Conservation (phyloP, 2,888 invertebrate genomes). For the Leptura quadrifasciata region DNA sequence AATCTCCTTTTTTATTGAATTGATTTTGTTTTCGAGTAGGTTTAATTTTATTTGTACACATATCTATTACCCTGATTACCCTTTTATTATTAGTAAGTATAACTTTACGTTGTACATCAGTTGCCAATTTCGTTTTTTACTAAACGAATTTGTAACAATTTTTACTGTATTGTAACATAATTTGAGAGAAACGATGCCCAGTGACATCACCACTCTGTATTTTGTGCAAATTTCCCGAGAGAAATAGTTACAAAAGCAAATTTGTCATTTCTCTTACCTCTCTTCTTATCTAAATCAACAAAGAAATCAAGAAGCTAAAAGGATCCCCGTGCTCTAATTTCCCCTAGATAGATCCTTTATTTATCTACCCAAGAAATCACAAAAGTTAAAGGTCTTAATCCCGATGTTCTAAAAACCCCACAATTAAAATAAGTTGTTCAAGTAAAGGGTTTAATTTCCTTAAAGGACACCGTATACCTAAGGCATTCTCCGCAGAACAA, state of each 20-base stretch:
- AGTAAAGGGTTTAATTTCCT: slow-evolving; percentile 41
- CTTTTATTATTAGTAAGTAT: too few species aligned
- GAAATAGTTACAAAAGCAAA: slow-evolving; percentile 8
- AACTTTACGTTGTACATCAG: too few species aligned
- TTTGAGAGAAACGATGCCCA: too few species aligned
- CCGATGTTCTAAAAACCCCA: slow-evolving; percentile 31
- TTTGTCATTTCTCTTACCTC: background rate
- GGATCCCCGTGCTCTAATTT: slow-evolving; percentile 17
- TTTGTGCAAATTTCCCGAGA: background rate
- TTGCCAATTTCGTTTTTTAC: too few species aligned
- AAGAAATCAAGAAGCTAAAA: slow-evolving; percentile 32
- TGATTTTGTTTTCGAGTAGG: too few species aligned
- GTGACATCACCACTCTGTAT: background rate
- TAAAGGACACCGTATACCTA: slow-evolving; percentile 44
- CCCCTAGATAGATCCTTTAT: slow-evolving; percentile 9
- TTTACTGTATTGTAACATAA: too few species aligned
- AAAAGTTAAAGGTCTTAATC: slow-evolving; percentile 26
- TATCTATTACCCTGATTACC: too few species aligned
- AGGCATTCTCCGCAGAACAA: slow-evolving; percentile 34
- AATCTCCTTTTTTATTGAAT: too few species aligned
- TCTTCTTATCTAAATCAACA: slow-evolving; percentile 16
- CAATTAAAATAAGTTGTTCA: slow-evolving; percentile 40
- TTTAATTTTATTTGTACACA: too few species aligned
- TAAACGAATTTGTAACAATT: too few species aligned
- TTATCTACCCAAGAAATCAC: slow-evolving; percentile 31